A percentile compares a stretch with the other conserved stretches of the same genome.
These are phyloP conservation scores for Amphipoea lucens DNA, from an alignment of 2,888 invertebrate genomes.

Conservation along the genomic window DNA sequence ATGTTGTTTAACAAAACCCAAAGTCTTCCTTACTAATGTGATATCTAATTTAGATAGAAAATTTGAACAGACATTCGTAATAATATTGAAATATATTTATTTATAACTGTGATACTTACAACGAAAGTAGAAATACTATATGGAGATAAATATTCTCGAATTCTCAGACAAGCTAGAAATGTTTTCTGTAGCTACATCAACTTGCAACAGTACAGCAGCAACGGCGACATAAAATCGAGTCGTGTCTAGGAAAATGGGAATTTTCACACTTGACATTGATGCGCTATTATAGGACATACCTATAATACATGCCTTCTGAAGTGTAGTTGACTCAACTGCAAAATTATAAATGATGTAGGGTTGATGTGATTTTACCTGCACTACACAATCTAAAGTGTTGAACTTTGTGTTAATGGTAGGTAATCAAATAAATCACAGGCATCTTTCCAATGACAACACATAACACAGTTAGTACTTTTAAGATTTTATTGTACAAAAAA, in stretches of 20 bases:
- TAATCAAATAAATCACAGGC: conserved; percentile 7
- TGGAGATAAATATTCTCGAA: not conserved
- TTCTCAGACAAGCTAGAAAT: not conserved
- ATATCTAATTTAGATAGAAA: not conserved
- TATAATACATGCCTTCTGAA: not conserved
- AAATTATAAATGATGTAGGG: not conserved
- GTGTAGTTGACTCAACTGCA: not conserved
- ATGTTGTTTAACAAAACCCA: not conserved
- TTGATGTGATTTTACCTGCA: not conserved
- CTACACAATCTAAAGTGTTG: conserved; percentile 17
- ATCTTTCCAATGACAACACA: conserved; percentile 44
- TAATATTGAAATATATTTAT: conserved; percentile 33
- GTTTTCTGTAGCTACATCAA: not conserved
- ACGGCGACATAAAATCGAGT: not conserved
- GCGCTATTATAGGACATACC: not conserved
- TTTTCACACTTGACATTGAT: not conserved
- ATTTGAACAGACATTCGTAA: not conserved
- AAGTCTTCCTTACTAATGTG: not conserved
- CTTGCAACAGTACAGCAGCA: conserved; percentile 7
- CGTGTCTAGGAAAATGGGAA: not conserved
- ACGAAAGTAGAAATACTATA: conserved; percentile 18
- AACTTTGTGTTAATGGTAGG: not conserved
- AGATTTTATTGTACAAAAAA: conserved; percentile 87
- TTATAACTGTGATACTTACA: conserved; percentile 11
- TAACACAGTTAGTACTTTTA: conserved; percentile 74